Evolutionary conservation across 2,888 invertebrate genomes (phyloP).

Genomic region (Lasioglossum calceatum): DNA sequence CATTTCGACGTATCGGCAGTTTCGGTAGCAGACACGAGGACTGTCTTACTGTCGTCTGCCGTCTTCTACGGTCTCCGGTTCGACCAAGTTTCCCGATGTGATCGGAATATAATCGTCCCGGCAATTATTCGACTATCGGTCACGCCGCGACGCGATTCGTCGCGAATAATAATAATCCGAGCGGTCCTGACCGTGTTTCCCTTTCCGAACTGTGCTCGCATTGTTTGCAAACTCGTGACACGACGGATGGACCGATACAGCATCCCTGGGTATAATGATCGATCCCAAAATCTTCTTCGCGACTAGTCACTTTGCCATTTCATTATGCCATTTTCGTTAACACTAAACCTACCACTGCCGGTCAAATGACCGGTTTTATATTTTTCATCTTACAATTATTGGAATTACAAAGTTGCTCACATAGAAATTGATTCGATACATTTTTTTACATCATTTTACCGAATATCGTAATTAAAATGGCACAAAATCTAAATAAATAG

Average conservation of each 20-base stretch:
- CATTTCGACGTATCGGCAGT: constrained; percentile 66
- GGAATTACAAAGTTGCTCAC: too few species aligned
- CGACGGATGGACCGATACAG: not conserved
- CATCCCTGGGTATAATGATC: not conserved
- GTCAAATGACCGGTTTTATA: too few species aligned
- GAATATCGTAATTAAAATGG: too few species aligned
- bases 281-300: not conserved
- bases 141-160: constrained; percentile 30
- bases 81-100: constrained; percentile 64
- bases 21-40: constrained; percentile 35
- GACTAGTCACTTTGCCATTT: too few species aligned
- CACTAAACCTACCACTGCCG: too few species aligned
- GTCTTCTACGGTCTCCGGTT: constrained; percentile 15
- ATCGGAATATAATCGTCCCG: constrained; percentile 69
- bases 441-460: too few species aligned
- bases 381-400: too few species aligned
- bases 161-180: constrained; percentile 58
- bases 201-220: not conserved
- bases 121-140: constrained; percentile 54
- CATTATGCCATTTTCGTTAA: too few species aligned
- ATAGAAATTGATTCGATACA: too few species aligned
- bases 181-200: constrained; percentile 51
- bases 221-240: not conserved
- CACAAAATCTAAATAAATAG: too few species aligned
- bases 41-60: constrained; percentile 12